Conservation (phyloP, 2,113 vertebrate genomes). For the Nicator chloris region DNA sequence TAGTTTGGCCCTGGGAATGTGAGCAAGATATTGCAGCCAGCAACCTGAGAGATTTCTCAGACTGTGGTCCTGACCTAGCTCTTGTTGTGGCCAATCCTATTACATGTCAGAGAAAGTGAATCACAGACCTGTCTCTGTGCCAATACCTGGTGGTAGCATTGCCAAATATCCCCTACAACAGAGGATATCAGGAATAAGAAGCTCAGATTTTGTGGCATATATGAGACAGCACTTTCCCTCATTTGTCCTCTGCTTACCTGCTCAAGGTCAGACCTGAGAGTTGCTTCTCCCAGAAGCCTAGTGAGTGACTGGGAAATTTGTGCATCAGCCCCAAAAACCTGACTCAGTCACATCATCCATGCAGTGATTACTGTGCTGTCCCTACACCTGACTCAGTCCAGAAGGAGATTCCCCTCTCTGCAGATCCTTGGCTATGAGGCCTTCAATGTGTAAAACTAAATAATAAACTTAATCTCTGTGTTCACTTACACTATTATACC, state of each 20-base stretch:
- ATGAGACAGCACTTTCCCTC: not conserved
- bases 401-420: not conserved
- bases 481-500: not conserved
- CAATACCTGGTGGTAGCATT: not conserved
- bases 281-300: not conserved
- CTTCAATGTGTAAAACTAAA: not conserved
- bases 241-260: not conserved
- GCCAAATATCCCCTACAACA: not conserved
- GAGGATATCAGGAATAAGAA: not conserved
- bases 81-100: not conserved
- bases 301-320: not conserved
- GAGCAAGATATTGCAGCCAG: not conserved
- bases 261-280: not conserved
- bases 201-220: not conserved
- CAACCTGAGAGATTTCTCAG: not conserved
- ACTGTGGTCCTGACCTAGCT: not conserved
- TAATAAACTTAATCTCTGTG: not conserved
- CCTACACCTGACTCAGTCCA: not conserved
- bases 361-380: not conserved
- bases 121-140: not conserved
- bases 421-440: not conserved
- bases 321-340: not conserved
- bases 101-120: not conserved
- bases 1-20: not conserved
- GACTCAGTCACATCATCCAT: not conserved